A percentile compares a stretch with the other conserved stretches of the same genome.
phyloP scores from a whole-genome alignment of 2,888 invertebrate genomes.

The Acanthosepion esculentum region DNA sequence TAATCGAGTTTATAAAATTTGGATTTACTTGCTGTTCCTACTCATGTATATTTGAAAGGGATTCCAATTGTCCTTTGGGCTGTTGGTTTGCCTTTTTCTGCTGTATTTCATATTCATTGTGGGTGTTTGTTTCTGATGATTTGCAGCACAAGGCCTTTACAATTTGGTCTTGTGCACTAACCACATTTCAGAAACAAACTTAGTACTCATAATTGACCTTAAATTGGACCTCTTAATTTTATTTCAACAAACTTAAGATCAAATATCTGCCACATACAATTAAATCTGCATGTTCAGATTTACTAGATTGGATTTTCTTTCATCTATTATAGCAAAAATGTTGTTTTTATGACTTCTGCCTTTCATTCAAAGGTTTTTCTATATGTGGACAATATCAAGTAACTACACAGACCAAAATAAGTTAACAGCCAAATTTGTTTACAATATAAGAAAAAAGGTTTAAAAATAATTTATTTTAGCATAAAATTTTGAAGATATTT shows the following conservation, averaged over 20 bases:
- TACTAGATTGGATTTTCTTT: neutral
- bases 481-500: too few species aligned
- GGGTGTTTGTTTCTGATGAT: conserved; percentile 46
- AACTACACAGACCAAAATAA: neutral
- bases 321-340: neutral
- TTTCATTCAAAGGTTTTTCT: neutral
- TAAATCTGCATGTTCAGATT: neutral
- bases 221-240: neutral
- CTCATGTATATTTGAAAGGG: conserved; percentile 37
- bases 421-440: neutral
- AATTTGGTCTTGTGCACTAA: conserved; percentile 37
- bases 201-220: conserved; percentile 24
- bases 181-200: conserved; percentile 43
- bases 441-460: neutral
- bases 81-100: conserved; percentile 44
- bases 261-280: neutral
- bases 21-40: conserved; percentile 45
- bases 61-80: conserved; percentile 44
- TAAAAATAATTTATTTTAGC: too few species aligned
- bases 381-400: neutral
- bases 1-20: neutral
- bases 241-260: neutral
- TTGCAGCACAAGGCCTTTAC: neutral
- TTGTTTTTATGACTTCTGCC: neutral
- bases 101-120: conserved; percentile 43